phyloP scores from a whole-genome alignment of 2,113 vertebrate species.

The Antigone vipio region DNA sequence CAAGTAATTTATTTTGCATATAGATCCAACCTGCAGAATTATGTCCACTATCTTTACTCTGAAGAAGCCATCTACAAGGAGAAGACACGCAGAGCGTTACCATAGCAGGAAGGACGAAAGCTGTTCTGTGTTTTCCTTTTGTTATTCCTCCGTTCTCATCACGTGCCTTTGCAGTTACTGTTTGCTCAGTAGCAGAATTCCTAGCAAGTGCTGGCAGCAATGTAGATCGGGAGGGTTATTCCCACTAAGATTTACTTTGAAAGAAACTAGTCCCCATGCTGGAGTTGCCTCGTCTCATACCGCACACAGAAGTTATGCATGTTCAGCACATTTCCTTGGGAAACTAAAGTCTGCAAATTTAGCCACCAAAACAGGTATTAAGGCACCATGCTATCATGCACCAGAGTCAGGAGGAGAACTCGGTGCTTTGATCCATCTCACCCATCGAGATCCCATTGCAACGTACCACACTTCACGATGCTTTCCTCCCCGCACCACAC shows the following conservation, averaged over 20 bases:
- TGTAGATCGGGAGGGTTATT: background rate
- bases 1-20: background rate
- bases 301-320: background rate
- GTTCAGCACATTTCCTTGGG: background rate
- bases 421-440: background rate
- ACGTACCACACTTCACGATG: fast-evolving
- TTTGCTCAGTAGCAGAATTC: background rate
- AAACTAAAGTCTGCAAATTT: background rate
- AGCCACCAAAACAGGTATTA: background rate
- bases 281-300: background rate
- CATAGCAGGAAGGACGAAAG: background rate
- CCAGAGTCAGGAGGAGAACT: background rate
- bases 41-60: background rate
- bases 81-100: background rate
- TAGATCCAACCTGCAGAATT: background rate
- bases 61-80: background rate
- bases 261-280: background rate
- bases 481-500: background rate
- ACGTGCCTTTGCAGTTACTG: background rate
- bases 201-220: background rate
- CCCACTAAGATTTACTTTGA: background rate
- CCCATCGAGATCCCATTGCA: background rate
- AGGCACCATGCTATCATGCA: background rate
- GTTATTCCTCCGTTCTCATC: background rate
- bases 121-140: background rate